Base-by-base conservation (phyloP, 2,888 invertebrate species). In the Chrysopilus asiliformis region DNA sequence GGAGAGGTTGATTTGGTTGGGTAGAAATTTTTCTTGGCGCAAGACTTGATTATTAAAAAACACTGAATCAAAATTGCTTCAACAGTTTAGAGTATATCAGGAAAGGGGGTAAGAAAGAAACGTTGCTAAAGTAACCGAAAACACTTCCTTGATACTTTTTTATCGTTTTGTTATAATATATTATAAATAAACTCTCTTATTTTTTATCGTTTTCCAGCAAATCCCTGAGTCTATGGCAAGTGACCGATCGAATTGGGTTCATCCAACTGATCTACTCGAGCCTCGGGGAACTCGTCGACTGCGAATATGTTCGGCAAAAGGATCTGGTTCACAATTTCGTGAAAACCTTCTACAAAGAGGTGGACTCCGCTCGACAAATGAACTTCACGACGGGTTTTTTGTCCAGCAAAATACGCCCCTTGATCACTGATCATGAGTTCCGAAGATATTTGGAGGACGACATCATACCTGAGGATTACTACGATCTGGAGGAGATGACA, bases 181-280 rank as follows among this genome's bases (percentile, higher is more conserved):
- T n/a, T n/a, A n/a, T n/a, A n/a, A n/a, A n/a, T n/a, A n/a, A n/a
- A n/a, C n/a, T n/a, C n/a, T 29, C 6, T 29, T 29, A 15, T 13
- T 29, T 10, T 14, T 29, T 15, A 15, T 29, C 26, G 19, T 33
- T n/a, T 48, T 50, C 18, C 48, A 59, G 60, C 19, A 64, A 63
- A 32, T 32, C 41, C 9, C 50, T 71, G 27, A 62, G 60, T 40
- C 58, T 72, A 31, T 64, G 70, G 26, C 70, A 73, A 53, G 52
- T 72, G 25, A 65, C 68, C n/a, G 66, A 70, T 48, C 69, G 70
- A n/a, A 54, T 57, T 19, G 65, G 64, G 43, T 63, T 73, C 45
- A 64, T 72, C 42, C 72, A 72, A 52, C 53, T 72, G 40, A 71
- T 73, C 43, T 71, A 69, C 57, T 64, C 67, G 41, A 57, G 57